phyloP scores from a whole-genome alignment of 2,888 invertebrate species.

The Rhodophaea formosa region DNA sequence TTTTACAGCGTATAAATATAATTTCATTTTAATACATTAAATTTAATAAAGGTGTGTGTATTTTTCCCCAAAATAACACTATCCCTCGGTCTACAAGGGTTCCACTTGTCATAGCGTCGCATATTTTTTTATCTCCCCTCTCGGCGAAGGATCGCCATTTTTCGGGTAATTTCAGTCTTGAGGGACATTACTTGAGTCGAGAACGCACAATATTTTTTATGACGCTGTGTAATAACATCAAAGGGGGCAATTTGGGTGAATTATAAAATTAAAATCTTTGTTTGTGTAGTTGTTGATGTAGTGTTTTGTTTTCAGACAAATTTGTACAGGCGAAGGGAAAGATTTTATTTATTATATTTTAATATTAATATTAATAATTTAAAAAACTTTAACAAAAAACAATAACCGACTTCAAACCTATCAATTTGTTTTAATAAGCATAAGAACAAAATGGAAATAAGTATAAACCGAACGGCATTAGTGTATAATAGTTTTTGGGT shows the following conservation, averaged over 20 bases:
- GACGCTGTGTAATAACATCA: slow-evolving; percentile 24
- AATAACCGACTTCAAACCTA: no score
- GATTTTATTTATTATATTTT: no score
- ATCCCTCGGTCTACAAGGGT: slow-evolving; percentile 22
- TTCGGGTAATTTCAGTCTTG: slow-evolving; percentile 43
- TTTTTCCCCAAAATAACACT: background rate
- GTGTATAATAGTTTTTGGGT: no score
- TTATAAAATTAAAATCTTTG: slow-evolving; percentile 19
- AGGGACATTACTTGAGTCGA: slow-evolving; percentile 30
- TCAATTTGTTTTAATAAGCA: no score
- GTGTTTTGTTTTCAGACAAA: background rate
- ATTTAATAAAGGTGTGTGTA: no score
- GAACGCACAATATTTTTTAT: slow-evolving; percentile 40
- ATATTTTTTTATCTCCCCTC: slow-evolving; percentile 60
- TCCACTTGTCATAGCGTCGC: slow-evolving; percentile 45
- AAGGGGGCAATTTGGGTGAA: slow-evolving; percentile 13
- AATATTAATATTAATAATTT: no score
- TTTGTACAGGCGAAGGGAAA: background rate
- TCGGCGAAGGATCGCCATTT: slow-evolving; percentile 43
- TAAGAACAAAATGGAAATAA: no score
- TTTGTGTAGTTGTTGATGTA: slow-evolving; percentile 2
- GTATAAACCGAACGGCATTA: no score
- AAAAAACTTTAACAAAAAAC: no score
- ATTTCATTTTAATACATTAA: no score
- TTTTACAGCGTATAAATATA: no score